phyloP scores from a whole-genome alignment of 1,140 invertebrate genomes.

The Drosophila jambulina region DNA sequence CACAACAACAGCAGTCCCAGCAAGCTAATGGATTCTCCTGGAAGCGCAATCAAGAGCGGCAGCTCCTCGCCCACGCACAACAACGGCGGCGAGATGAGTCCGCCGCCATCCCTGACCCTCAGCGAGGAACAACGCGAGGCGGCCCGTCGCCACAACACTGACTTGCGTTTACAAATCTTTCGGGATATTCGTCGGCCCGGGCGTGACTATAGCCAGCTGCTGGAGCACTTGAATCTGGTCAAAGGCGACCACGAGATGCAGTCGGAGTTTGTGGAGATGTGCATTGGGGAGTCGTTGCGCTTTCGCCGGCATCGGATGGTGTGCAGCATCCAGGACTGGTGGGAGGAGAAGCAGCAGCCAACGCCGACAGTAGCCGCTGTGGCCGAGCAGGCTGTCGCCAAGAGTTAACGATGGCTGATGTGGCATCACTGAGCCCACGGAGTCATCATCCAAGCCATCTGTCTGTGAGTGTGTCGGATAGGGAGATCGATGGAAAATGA shows the following conservation, averaged over 20 bases:
- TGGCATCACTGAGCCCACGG: slow-evolving; percentile 58
- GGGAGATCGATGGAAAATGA: slow-evolving; percentile 1
- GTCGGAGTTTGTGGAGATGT: slow-evolving; percentile 89
- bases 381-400: slow-evolving; percentile 42
- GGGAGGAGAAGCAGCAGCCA: slow-evolving; percentile 75
- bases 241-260: slow-evolving; percentile 90
- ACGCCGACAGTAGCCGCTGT: background rate
- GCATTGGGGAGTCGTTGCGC: slow-evolving; percentile 91
- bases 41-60: slow-evolving; percentile 19
- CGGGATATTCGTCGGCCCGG: slow-evolving; percentile 86
- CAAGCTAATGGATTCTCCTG: slow-evolving; percentile 17
- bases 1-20: slow-evolving; percentile 42
- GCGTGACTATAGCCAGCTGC: slow-evolving; percentile 89
- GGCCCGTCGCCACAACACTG: slow-evolving; percentile 85
- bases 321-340: slow-evolving; percentile 85
- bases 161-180: slow-evolving; percentile 86
- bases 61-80: slow-evolving; percentile 38
- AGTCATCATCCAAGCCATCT: slow-evolving; percentile 49
- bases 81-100: slow-evolving; percentile 34
- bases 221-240: slow-evolving; percentile 89
- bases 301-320: slow-evolving; percentile 93
- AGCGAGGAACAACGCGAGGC: slow-evolving; percentile 84
- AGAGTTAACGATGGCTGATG: slow-evolving; percentile 75
- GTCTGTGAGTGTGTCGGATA: slow-evolving; percentile 54
- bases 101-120: slow-evolving; percentile 25